Evolutionary conservation across 2,113 vertebrate genomes (phyloP).

Genomic region (Anolis sagrei): DNA sequence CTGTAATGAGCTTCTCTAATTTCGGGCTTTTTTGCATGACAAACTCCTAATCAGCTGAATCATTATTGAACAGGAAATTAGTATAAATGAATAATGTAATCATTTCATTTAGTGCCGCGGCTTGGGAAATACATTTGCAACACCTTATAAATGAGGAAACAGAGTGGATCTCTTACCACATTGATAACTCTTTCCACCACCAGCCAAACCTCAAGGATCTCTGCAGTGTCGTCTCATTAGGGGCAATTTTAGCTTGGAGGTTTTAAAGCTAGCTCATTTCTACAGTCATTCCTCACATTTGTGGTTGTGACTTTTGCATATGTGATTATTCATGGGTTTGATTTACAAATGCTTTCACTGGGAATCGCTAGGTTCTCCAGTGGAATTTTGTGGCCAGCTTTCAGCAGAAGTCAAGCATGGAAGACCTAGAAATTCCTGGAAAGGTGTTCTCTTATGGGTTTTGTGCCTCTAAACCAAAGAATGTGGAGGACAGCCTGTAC

Average conservation of each 20-base stretch:
- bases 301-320: no score
- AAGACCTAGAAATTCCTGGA: no score
- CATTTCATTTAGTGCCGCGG: not conserved
- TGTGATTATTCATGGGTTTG: no score
- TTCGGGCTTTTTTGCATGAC: constrained; percentile 17
- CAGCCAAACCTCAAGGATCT: not conserved
- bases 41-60: constrained; percentile 5
- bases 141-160: not conserved
- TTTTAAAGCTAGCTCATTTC: constrained; percentile 31
- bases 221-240: constrained; percentile 4
- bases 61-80: constrained; percentile 22
- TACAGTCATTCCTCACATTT: no score
- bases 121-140: constrained; percentile 23
- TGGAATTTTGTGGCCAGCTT: no score
- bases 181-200: not conserved
- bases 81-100: constrained; percentile 39
- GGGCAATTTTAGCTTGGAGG: not conserved
- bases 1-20: constrained; percentile 14
- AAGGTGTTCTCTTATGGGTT: no score
- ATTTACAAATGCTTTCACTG: no score
- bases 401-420: no score
- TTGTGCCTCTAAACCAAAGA: no score
- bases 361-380: no score
- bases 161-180: not conserved
- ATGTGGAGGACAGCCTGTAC: not conserved